These are phyloP conservation scores for Pseudomyrmex sp. DNA, from an alignment of 1,140 invertebrate genomes.

Conservation along the genomic window DNA sequence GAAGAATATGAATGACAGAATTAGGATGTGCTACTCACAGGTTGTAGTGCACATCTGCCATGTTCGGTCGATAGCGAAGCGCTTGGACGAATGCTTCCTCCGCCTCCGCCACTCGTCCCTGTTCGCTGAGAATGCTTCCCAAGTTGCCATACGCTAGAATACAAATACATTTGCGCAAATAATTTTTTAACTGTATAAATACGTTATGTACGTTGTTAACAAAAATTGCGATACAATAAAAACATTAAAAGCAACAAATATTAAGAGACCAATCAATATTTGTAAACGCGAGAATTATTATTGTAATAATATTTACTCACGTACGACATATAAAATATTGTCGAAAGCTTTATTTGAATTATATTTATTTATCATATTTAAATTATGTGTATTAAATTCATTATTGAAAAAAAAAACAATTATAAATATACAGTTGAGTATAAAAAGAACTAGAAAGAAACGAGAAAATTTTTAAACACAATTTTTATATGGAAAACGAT, in stretches of 20 bases:
- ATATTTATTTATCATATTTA: too few relatives aligned
- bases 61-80: constrained; percentile 94
- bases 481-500: neutral
- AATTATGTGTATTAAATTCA: too few relatives aligned
- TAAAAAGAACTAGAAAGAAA: neutral
- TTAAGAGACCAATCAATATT: neutral
- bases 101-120: constrained; percentile 93
- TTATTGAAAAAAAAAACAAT: too few relatives aligned
- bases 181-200: too few relatives aligned
- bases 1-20: constrained; percentile 28
- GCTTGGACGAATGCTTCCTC: constrained; percentile 95
- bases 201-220: too few relatives aligned
- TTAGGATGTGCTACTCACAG: constrained; percentile 92
- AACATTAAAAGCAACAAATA: neutral
- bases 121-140: constrained; percentile 95
- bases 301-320: too few relatives aligned
- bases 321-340: too few relatives aligned
- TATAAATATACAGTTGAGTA: too few relatives aligned
- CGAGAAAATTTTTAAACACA: neutral
- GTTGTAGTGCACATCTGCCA: constrained; percentile 99
- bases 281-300: too few relatives aligned
- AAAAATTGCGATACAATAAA: too few relatives aligned
- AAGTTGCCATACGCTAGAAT: constrained; percentile 96
- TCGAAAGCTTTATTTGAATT: too few relatives aligned
- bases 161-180: neutral